These are phyloP conservation scores for Xestia sexstrigata DNA, from an alignment of 2,888 invertebrate genomes.

Conservation along the genomic window DNA sequence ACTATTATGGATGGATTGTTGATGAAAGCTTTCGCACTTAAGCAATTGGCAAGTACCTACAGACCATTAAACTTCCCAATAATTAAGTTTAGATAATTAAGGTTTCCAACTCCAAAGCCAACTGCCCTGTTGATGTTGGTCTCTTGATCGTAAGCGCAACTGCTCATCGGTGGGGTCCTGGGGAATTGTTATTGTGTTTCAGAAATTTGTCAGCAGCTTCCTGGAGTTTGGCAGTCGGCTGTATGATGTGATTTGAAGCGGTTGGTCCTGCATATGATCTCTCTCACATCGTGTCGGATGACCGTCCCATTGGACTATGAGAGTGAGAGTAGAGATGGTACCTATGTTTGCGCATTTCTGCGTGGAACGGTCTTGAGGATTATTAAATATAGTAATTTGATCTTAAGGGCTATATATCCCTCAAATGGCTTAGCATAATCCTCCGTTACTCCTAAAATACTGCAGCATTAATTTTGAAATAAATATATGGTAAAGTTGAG, in stretches of 20 bases:
- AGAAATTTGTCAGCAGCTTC: not conserved
- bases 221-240: not conserved
- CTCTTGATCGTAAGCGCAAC: not conserved
- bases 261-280: not conserved
- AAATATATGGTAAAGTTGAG: too few relatives aligned
- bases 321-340: not conserved
- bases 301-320: not conserved
- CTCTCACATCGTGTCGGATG: not conserved
- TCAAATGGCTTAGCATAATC: too few relatives aligned
- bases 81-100: not conserved
- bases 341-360: not conserved
- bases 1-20: constrained; percentile 55
- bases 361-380: not conserved
- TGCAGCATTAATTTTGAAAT: too few relatives aligned
- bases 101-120: not conserved
- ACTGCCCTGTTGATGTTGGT: not conserved
- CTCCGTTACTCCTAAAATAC: too few relatives aligned
- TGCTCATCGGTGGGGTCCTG: not conserved
- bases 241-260: not conserved
- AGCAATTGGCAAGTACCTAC: constrained; percentile 21
- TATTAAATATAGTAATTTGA: constrained; percentile 7
- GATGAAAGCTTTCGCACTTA: constrained; percentile 44
- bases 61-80: too few relatives aligned
- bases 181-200: not conserved
- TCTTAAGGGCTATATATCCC: too few relatives aligned